Evolutionary conservation across 2,888 invertebrate genomes (phyloP).

Genomic region (Epirrhoe tristata): DNA sequence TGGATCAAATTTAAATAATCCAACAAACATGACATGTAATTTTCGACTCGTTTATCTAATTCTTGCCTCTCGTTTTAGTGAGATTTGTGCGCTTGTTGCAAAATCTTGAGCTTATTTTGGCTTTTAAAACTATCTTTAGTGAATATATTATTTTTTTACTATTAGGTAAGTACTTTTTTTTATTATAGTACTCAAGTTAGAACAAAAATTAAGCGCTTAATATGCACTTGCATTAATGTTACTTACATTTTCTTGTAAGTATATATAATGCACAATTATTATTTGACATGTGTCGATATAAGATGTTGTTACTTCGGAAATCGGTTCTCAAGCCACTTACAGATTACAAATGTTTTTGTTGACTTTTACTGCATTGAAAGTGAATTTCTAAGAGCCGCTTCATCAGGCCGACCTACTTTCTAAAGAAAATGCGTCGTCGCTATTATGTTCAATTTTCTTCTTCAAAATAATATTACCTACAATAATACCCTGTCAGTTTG

Average conservation of each 20-base stretch:
- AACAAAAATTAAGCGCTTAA: too few relatives aligned
- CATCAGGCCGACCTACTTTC: constrained; percentile 66
- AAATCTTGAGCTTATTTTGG: too few relatives aligned
- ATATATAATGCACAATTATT: neutral
- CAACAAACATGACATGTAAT: neutral
- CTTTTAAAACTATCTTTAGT: too few relatives aligned
- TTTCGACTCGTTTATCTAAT: too few relatives aligned
- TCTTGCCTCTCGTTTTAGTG: too few relatives aligned
- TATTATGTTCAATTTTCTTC: constrained; percentile 53
- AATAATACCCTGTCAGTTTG: constrained; percentile 36
- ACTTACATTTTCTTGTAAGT: neutral
- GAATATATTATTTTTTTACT: too few relatives aligned
- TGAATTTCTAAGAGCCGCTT: constrained; percentile 63
- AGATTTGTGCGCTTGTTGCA: too few relatives aligned
- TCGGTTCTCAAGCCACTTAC: constrained; percentile 57
- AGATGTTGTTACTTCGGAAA: constrained; percentile 30
- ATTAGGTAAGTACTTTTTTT: too few relatives aligned
- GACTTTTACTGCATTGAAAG: constrained; percentile 56
- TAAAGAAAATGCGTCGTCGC: constrained; percentile 65
- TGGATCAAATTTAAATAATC: constrained; percentile 11
- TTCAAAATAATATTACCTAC: constrained; percentile 44
- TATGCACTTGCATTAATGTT: too few relatives aligned
- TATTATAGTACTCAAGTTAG: too few relatives aligned
- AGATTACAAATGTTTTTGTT: constrained; percentile 52
- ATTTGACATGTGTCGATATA: constrained; percentile 18